Conservation (phyloP, 2,113 vertebrate genomes). For the Notothenia coriiceps region DNA sequence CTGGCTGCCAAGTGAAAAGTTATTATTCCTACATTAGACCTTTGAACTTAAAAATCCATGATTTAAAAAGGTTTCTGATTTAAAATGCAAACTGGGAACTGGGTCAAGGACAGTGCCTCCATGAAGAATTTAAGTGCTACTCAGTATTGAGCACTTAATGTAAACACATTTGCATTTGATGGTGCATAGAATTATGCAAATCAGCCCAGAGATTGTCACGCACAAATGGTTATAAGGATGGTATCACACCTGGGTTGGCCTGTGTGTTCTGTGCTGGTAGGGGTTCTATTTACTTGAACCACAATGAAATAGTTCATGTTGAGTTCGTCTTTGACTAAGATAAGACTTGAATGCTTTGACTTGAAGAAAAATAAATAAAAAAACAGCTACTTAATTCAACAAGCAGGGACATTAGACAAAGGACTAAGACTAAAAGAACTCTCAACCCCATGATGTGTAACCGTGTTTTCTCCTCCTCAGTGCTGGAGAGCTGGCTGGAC, state of each 20-base stretch:
- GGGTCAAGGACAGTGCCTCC: background rate
- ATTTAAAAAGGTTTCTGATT: background rate
- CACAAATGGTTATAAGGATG: background rate
- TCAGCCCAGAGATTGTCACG: background rate
- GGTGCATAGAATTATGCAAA: background rate
- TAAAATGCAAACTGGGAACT: background rate
- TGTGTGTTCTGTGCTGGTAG: background rate
- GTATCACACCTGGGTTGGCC: background rate
- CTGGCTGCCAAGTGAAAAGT: background rate
- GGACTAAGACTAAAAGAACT: too few species aligned
- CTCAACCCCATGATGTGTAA: background rate
- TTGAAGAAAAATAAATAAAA: too few species aligned
- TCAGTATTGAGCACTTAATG: background rate
- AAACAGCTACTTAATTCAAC: too few species aligned
- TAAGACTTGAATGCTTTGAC: too few species aligned
- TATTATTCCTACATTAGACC: background rate
- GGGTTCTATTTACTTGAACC: too few species aligned
- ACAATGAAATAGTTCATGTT: too few species aligned
- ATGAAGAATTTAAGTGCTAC: background rate
- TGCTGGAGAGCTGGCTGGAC: conserved; percentile 97
- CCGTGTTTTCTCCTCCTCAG: conserved; percentile 70
- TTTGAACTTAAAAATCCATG: background rate
- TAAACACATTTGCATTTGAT: background rate
- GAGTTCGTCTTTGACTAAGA: too few species aligned
- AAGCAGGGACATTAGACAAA: too few species aligned